These are phyloP conservation scores for Heliocidaris tuberculata DNA, from an alignment of 35 echinoderm and acorn worm genomes.

Conservation along the genomic window DNA sequence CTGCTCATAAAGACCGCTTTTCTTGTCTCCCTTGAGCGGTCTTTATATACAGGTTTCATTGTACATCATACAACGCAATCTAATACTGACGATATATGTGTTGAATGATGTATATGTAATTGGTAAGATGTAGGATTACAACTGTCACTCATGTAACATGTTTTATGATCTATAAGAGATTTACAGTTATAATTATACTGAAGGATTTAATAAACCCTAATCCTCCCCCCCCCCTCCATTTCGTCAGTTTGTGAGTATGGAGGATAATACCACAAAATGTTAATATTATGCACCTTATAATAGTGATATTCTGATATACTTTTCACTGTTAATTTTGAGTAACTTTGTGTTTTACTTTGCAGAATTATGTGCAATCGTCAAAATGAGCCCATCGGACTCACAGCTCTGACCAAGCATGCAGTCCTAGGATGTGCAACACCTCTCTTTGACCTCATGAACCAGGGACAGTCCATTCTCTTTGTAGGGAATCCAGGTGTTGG, in stretches of 20 bases:
- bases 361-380: constrained; percentile 49
- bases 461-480: constrained; percentile 58
- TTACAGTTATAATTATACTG: too few relatives aligned
- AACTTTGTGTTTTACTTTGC: not conserved
- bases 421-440: constrained; percentile 66
- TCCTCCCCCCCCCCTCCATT: too few relatives aligned
- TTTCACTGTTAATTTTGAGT: not conserved
- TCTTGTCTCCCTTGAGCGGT: too few relatives aligned
- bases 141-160: too few relatives aligned
- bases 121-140: not conserved
- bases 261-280: not conserved
- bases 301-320: not conserved
- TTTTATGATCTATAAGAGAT: too few relatives aligned
- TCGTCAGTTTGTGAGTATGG: not conserved
- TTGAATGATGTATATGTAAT: not conserved
- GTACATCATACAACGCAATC: too few relatives aligned
- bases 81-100: too few relatives aligned
- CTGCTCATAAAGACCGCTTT: too few relatives aligned
- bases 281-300: not conserved
- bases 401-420: constrained; percentile 12
- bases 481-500: constrained; percentile 68
- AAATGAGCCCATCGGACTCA: constrained; percentile 55
- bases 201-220: too few relatives aligned
- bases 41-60: too few relatives aligned
- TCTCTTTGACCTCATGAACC: constrained; percentile 61